phyloP scores from a whole-genome alignment of 2,797 vertebrate species.

The Rhinella marina region DNA sequence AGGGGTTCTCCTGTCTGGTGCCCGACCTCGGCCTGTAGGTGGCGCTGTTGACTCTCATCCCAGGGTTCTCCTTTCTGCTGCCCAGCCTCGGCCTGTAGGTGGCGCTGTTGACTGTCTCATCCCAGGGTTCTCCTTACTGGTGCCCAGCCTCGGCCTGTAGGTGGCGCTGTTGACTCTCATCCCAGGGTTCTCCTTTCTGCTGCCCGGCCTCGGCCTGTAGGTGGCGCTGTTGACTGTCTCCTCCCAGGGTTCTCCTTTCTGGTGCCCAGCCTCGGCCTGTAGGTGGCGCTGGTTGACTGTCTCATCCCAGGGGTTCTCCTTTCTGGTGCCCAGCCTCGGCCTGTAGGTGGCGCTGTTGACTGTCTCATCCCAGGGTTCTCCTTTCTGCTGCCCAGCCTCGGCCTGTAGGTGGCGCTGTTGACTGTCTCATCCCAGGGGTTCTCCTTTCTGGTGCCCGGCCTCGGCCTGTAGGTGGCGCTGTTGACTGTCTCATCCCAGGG shows the following conservation, averaged over 20 bases:
- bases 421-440: neutral
- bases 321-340: neutral
- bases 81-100: neutral
- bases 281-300: neutral
- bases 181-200: neutral
- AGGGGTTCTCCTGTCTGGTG: neutral
- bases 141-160: neutral
- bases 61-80: neutral
- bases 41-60: neutral
- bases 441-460: too few species aligned
- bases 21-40: neutral
- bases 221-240: neutral
- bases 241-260: neutral
- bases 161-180: neutral
- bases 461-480: neutral
- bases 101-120: neutral
- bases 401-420: neutral
- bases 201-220: neutral
- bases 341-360: neutral
- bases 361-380: neutral
- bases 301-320: neutral
- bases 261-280: neutral
- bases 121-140: neutral
- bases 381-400: neutral
- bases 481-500: neutral